Conservation (phyloP, 2,113 vertebrate genomes). For the Pterocles gutturalis region DNA sequence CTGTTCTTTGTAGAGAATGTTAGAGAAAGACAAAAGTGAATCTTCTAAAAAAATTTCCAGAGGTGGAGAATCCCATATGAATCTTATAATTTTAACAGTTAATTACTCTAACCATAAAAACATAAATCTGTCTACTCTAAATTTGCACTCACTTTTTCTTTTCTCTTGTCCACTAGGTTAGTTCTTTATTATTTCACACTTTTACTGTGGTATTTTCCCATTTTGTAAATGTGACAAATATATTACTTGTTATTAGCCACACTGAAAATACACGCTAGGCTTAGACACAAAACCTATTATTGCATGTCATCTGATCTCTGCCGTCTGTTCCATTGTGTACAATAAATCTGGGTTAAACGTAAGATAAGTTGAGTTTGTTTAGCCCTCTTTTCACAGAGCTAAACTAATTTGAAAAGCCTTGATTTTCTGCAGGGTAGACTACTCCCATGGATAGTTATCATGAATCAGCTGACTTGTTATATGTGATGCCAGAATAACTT, state of each 20-base stretch:
- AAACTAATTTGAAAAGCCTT: conserved; percentile 31
- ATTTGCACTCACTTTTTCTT: background rate
- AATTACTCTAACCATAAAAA: background rate
- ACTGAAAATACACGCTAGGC: background rate
- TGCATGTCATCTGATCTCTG: background rate
- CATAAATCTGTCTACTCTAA: background rate
- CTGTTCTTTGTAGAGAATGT: background rate
- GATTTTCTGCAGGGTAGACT: conserved; percentile 45
- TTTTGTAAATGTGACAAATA: background rate
- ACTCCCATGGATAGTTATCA: background rate
- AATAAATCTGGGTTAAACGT: conserved; percentile 13
- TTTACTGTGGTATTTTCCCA: background rate
- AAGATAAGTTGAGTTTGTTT: conserved; percentile 31
- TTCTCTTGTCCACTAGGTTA: background rate
- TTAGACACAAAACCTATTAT: background rate
- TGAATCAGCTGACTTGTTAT: conserved; percentile 47
- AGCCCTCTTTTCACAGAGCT: background rate
- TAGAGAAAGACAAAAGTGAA: background rate
- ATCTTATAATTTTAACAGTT: background rate
- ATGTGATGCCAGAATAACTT: conserved; percentile 15
- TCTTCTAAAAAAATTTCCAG: background rate
- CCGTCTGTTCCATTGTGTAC: background rate
- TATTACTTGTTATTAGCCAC: background rate
- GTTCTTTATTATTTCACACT: background rate
- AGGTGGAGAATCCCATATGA: background rate